Conservation (phyloP, 2,113 vertebrate species). For the Mormyrus iriodes region DNA sequence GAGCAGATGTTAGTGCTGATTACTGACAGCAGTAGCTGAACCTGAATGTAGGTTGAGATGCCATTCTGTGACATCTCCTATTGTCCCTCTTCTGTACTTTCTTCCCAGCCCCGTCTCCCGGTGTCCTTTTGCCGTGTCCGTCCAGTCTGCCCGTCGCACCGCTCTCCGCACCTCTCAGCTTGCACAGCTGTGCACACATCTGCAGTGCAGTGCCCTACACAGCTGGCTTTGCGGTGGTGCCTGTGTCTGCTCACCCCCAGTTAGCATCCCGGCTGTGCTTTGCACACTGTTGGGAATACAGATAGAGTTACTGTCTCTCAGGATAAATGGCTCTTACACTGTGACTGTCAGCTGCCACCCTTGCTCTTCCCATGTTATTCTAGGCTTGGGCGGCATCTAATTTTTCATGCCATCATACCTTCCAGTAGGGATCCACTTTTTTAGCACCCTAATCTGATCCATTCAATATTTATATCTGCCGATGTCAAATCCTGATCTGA, state of each 20-base stretch:
- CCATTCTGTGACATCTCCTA: neutral
- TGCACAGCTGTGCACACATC: slow-evolving; percentile 3
- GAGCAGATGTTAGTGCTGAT: neutral
- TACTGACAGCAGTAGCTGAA: neutral
- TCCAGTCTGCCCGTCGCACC: neutral
- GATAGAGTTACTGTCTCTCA: neutral
- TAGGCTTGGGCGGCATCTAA: neutral
- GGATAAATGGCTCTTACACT: neutral
- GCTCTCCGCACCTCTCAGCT: neutral
- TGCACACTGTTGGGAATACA: neutral
- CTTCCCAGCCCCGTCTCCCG: neutral
- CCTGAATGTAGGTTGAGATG: neutral
- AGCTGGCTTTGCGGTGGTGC: neutral
- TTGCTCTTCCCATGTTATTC: neutral
- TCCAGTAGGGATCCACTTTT: neutral
- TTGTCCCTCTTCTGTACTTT: neutral
- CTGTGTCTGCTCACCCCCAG: neutral
- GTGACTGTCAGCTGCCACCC: neutral
- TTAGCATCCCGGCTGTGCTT: neutral
- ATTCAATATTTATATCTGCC: neutral
- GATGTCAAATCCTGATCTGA: neutral
- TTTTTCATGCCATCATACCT: neutral
- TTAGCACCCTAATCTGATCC: neutral
- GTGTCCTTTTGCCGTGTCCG: neutral
- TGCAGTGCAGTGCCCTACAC: neutral